A percentile compares a stretch with the other conserved stretches of the same genome.
Evolutionary conservation across 2,888 invertebrate species (phyloP).

Genomic region (Allophyes oxyacanthae): DNA sequence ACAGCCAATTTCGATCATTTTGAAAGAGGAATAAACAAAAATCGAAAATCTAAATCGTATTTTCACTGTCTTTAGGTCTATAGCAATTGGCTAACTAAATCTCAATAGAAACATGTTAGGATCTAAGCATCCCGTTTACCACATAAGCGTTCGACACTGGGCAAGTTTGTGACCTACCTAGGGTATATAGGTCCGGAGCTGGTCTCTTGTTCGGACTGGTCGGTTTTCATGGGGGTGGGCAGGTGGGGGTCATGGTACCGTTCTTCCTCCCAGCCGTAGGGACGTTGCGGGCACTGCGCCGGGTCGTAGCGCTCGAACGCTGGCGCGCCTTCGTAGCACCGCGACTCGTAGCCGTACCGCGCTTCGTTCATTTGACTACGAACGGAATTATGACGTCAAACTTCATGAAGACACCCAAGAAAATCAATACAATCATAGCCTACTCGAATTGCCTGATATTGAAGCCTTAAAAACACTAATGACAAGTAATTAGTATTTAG

Average conservation of each 20-base stretch:
- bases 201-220: slow-evolving; percentile 91
- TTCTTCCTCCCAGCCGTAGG: slow-evolving; percentile 90
- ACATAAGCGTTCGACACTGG: slow-evolving; percentile 66
- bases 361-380: slow-evolving; percentile 90
- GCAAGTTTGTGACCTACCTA: slow-evolving; percentile 82
- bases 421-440: background rate
- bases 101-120: slow-evolving; percentile 38
- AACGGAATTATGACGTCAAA: slow-evolving; percentile 40
- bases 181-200: slow-evolving; percentile 93
- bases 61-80: slow-evolving; percentile 37
- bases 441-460: background rate
- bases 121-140: slow-evolving; percentile 81
- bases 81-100: slow-evolving; percentile 30
- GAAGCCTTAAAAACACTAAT: background rate
- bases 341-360: slow-evolving; percentile 86
- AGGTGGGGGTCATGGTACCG: slow-evolving; percentile 89
- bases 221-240: slow-evolving; percentile 92
- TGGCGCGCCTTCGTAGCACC: slow-evolving; percentile 87
- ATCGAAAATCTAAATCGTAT: slow-evolving; percentile 40
- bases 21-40: slow-evolving; percentile 39
- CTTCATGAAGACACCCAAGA: slow-evolving; percentile 3
- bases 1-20: slow-evolving; percentile 57
- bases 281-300: slow-evolving; percentile 84
- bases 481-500: too few species aligned
- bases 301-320: slow-evolving; percentile 88